Evolutionary conservation across 2,113 vertebrate species (phyloP).

Genomic region (Callospermophilus lateralis): DNA sequence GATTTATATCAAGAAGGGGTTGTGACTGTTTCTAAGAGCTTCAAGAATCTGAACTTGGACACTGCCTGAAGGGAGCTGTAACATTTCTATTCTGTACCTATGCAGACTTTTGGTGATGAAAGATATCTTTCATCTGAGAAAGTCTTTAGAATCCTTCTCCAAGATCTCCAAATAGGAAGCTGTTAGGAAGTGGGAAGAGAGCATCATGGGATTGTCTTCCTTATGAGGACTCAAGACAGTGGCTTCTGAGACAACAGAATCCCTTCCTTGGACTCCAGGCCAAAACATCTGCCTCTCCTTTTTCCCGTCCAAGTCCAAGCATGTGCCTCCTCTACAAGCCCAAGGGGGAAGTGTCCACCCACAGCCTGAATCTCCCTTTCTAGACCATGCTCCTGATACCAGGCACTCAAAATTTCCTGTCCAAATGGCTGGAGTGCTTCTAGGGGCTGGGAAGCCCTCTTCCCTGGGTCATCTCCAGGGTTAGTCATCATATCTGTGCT

Average conservation of each 20-base stretch:
- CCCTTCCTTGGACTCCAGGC: neutral
- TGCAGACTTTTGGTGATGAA: neutral
- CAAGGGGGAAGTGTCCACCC: neutral
- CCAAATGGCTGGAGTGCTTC: neutral
- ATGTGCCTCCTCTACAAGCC: accelerated
- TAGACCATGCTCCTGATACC: neutral
- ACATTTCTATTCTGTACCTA: neutral
- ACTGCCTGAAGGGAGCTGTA: neutral
- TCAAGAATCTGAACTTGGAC: constrained; percentile 33
- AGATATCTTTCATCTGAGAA: neutral
- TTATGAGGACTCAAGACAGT: neutral
- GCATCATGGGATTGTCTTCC: neutral
- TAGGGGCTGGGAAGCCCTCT: neutral
- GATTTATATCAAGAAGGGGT: constrained; percentile 23
- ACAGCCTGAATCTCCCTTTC: neutral
- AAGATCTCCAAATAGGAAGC: neutral
- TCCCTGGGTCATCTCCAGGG: neutral
- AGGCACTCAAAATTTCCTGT: neutral
- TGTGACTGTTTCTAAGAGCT: neutral
- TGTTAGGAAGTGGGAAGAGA: neutral
- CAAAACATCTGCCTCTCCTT: neutral
- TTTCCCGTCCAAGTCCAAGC: neutral
- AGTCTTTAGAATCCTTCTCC: neutral
- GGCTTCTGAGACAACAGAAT: neutral
- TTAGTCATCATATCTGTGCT: neutral